Evolutionary conservation across 2,888 invertebrate genomes (phyloP).

Genomic region (Himalopsyche kuldschensis): DNA sequence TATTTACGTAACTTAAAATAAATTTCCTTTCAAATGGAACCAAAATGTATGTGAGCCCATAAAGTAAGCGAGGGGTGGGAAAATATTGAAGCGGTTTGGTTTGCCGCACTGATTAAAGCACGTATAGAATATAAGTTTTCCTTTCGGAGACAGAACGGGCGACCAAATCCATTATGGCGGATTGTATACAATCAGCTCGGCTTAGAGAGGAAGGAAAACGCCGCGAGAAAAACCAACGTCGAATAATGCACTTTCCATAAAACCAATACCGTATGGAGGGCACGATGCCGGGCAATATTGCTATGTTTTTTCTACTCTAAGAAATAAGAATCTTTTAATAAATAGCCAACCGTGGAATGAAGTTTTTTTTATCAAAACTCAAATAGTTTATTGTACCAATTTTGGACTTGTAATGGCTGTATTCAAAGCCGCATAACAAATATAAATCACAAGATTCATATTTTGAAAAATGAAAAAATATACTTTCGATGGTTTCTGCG

Average conservation of each 20-base stretch:
- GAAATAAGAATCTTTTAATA: too few relatives aligned
- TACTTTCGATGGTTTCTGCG: too few relatives aligned
- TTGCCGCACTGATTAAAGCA: conserved; percentile 35
- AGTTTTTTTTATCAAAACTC: not conserved
- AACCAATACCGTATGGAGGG: not conserved
- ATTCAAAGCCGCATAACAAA: too few relatives aligned
- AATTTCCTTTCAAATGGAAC: not conserved
- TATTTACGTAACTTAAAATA: not conserved
- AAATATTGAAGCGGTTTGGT: conserved; percentile 19
- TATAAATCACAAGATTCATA: too few relatives aligned
- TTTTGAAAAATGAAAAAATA: too few relatives aligned
- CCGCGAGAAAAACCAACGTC: not conserved
- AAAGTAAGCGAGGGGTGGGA: not conserved
- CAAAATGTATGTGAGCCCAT: not conserved
- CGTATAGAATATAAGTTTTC: conserved; percentile 38
- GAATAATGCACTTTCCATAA: not conserved
- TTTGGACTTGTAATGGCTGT: too few relatives aligned
- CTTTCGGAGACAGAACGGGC: conserved; percentile 30
- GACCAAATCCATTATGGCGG: conserved; percentile 32
- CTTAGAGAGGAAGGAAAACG: not conserved
- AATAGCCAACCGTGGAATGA: not conserved
- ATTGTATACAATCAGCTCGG: conserved; percentile 31
- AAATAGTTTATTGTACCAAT: too few relatives aligned
- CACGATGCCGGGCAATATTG: not conserved
- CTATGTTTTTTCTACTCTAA: not conserved